Evolutionary conservation across 2,797 vertebrate species (phyloP).

Genomic region (Huso huso): DNA sequence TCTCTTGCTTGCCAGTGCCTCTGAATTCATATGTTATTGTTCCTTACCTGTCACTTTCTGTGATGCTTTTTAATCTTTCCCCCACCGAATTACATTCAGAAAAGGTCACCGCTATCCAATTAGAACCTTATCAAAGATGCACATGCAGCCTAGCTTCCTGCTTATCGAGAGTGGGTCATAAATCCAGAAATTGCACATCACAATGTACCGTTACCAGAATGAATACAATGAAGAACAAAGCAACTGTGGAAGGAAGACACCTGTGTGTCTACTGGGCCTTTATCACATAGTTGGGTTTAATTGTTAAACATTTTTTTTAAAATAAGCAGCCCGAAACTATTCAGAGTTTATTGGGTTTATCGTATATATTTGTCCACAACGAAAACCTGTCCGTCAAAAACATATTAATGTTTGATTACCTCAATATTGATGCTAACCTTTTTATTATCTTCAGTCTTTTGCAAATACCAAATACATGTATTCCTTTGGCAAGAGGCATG

Average conservation of each 20-base stretch:
- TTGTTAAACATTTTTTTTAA: no score
- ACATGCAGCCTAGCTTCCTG: conserved; percentile 56
- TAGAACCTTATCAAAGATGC: conserved; percentile 88
- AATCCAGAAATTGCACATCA: conserved; percentile 62
- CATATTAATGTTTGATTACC: no score
- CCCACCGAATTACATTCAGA: conserved; percentile 59
- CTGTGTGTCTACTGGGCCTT: conserved; percentile 23
- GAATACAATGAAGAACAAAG: conserved; percentile 38
- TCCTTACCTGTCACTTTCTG: conserved; percentile 65
- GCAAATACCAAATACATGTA: no score
- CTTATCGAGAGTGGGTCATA: conserved; percentile 63
- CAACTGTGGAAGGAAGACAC: conserved; percentile 39
- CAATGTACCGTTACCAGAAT: conserved; percentile 51
- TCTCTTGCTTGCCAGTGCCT: conserved; percentile 60
- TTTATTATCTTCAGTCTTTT: no score
- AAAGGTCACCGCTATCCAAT: conserved; percentile 90
- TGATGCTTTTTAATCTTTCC: conserved; percentile 70
- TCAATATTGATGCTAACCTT: no score
- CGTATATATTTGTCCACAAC: no score
- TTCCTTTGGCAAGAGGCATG: not conserved
- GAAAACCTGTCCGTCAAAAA: no score
- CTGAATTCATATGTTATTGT: conserved; percentile 64
- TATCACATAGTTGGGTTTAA: no score
- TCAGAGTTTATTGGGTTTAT: no score
- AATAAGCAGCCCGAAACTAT: no score